Percentiles rank a stretch among this genome's conserved stretches.
These are phyloP conservation scores for Morone chrysops DNA, from an alignment of 2,113 vertebrate genomes.

Conservation along the genomic window DNA sequence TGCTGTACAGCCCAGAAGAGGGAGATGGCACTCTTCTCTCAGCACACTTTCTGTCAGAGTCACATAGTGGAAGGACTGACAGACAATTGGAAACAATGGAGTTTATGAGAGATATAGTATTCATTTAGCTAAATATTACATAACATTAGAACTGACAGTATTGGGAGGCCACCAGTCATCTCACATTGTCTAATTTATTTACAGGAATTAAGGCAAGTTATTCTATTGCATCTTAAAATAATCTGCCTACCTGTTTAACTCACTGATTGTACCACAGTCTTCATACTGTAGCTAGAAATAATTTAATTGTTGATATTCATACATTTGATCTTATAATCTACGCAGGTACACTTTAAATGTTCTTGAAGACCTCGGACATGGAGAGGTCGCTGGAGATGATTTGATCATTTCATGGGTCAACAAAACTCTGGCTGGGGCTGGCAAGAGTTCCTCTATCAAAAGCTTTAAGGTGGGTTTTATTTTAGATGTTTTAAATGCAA, in stretches of 20 bases:
- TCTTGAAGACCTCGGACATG: conserved; percentile 91
- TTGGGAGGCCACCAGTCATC: not conserved
- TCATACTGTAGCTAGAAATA: not conserved
- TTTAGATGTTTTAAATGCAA: too few relatives aligned
- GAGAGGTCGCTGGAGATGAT: conserved; percentile 92
- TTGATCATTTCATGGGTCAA: conserved; percentile 96
- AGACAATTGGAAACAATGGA: not conserved
- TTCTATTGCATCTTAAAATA: not conserved
- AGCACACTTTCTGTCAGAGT: not conserved
- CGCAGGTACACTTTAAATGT: conserved; percentile 94
- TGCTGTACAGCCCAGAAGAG: not conserved
- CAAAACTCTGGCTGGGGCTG: conserved; percentile 88
- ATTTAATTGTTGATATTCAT: not conserved
- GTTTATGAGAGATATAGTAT: not conserved
- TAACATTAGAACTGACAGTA: not conserved
- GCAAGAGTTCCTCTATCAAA: conserved; percentile 91
- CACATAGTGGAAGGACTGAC: not conserved
- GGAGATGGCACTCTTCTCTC: conserved; percentile 10
- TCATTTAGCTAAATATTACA: not conserved
- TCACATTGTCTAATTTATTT: not conserved
- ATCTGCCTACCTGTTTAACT: not conserved
- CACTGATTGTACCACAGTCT: not conserved
- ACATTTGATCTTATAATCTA: not conserved
- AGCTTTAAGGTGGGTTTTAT: conserved; percentile 89
- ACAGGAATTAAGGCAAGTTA: not conserved